These are phyloP conservation scores for Antrozous pallidus DNA, from an alignment of 2,797 vertebrate species.

Conservation along the genomic window DNA sequence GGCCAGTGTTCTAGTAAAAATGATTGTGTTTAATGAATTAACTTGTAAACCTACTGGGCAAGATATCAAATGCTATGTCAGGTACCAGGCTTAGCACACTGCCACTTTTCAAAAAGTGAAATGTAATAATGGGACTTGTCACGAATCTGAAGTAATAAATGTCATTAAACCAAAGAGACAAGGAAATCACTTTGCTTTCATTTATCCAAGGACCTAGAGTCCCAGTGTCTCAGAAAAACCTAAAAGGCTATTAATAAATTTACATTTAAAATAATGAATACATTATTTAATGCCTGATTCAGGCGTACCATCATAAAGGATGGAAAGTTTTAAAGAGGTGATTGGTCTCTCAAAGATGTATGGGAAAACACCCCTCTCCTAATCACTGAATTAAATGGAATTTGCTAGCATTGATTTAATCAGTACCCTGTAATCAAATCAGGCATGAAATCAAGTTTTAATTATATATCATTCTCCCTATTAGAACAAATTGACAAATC, in stretches of 20 bases:
- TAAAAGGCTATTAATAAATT: conserved; percentile 31
- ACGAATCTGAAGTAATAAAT: conserved; percentile 48
- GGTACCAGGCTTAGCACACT: background rate
- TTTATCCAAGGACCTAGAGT: background rate
- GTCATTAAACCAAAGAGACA: conserved; percentile 42
- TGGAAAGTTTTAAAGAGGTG: conserved; percentile 13
- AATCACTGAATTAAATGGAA: conserved; percentile 58
- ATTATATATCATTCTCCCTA: conserved; percentile 72
- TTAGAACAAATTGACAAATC: conserved; percentile 72
- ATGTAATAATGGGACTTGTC: conserved; percentile 41
- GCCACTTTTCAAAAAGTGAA: conserved; percentile 13
- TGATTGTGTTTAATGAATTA: conserved; percentile 68
- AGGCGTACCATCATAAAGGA: background rate
- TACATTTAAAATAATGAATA: conserved; percentile 24
- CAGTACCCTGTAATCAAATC: conserved; percentile 74
- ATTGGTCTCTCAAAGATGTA: conserved; percentile 39
- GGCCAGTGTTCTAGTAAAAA: conserved; percentile 54
- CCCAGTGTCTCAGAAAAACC: background rate
- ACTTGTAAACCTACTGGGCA: conserved; percentile 57
- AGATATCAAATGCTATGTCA: conserved; percentile 19
- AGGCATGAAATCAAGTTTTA: conserved; percentile 69
- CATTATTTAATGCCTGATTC: background rate
- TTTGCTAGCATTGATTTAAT: conserved; percentile 68
- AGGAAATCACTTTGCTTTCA: background rate
- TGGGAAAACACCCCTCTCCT: conserved; percentile 33